These are phyloP conservation scores for Shargacucullia verbasci DNA, from an alignment of 2,888 invertebrate genomes.

Conservation along the genomic window DNA sequence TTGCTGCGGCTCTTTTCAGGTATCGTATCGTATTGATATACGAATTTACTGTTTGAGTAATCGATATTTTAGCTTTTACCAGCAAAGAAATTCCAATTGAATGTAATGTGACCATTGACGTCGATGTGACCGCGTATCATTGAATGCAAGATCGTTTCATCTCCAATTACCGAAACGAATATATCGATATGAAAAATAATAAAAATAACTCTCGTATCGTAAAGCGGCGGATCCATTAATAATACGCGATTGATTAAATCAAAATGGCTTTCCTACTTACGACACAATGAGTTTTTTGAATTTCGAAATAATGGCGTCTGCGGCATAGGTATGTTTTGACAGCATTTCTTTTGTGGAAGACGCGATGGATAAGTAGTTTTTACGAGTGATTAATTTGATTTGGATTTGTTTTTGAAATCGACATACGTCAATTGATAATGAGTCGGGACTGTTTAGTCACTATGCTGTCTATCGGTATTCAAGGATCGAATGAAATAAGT, in stretches of 20 bases:
- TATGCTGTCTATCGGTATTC: too few relatives aligned
- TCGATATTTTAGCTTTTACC: conserved; percentile 59
- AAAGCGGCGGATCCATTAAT: conserved; percentile 68
- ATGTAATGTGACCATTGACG: conserved; percentile 31
- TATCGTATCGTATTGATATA: conserved; percentile 59
- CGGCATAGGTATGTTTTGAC: conserved; percentile 67
- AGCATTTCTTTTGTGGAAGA: conserved; percentile 65
- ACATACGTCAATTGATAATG: conserved; percentile 15
- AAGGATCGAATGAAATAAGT: too few relatives aligned
- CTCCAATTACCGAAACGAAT: conserved; percentile 63
- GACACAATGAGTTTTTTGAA: conserved; percentile 68
- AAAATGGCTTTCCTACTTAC: conserved; percentile 66
- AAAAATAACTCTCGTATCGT: conserved; percentile 58
- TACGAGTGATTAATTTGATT: conserved; percentile 69
- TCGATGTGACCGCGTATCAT: conserved; percentile 37
- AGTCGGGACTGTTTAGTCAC: background rate
- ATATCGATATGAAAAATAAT: conserved; percentile 57
- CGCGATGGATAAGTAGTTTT: conserved; percentile 57
- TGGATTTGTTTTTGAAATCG: conserved; percentile 55
- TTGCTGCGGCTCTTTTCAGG: conserved; percentile 39
- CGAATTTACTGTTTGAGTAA: conserved; percentile 58
- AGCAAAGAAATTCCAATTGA: conserved; percentile 39
- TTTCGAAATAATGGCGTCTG: conserved; percentile 67
- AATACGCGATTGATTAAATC: conserved; percentile 76
- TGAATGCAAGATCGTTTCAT: conserved; percentile 58